A percentile compares a stretch with the other conserved stretches of the same genome.
phyloP scores from a whole-genome alignment of 2,113 vertebrate species.

The Echinops telfairi region DNA sequence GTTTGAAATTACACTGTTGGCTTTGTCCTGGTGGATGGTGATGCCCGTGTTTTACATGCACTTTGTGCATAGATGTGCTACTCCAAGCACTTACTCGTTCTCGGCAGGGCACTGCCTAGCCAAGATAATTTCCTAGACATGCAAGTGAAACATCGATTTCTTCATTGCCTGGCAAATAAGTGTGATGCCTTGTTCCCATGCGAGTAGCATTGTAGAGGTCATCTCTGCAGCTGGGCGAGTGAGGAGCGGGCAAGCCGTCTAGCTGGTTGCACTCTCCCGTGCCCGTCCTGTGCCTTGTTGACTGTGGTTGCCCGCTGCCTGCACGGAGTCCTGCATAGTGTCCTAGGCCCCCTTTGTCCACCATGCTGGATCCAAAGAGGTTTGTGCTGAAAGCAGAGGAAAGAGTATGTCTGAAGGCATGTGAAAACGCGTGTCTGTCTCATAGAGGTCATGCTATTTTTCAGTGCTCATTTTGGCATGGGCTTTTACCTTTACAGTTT shows the following conservation, averaged over 20 bases:
- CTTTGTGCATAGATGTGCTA: too few relatives aligned
- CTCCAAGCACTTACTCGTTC: background rate
- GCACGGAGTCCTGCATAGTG: background rate
- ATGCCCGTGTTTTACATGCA: background rate
- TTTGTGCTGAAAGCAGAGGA: slow-evolving; percentile 55
- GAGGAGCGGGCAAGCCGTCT: background rate
- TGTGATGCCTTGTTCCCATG: background rate
- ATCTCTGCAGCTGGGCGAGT: background rate
- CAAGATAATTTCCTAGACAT: background rate
- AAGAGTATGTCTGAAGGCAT: slow-evolving; percentile 58
- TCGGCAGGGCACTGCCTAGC: background rate
- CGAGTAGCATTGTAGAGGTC: background rate
- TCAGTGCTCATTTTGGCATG: too few relatives aligned
- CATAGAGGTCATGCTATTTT: too few relatives aligned
- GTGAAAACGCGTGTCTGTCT: background rate
- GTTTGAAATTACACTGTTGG: background rate
- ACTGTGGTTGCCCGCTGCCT: background rate
- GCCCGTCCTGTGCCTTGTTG: background rate
- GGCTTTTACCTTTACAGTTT: too few relatives aligned
- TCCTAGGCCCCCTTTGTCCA: too few relatives aligned
- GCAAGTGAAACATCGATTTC: background rate
- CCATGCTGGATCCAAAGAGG: slow-evolving; percentile 28
- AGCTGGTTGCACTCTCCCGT: background rate
- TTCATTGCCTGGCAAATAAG: background rate
- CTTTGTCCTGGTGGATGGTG: background rate